A percentile compares a stretch with the other conserved stretches of the same genome.
Evolutionary conservation across 2,888 invertebrate species (phyloP).

Genomic region (Mythimna loreyi): DNA sequence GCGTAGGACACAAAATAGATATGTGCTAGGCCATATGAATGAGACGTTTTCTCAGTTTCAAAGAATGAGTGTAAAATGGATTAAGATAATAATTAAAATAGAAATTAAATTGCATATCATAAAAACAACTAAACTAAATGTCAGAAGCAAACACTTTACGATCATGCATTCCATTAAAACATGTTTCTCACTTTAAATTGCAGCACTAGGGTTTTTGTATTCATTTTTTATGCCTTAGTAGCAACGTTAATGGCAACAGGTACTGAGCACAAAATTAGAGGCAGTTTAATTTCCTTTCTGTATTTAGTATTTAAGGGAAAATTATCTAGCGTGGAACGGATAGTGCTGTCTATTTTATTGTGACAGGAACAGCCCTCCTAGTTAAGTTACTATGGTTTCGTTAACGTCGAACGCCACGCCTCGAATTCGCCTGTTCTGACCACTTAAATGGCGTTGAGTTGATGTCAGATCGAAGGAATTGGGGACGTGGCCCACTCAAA

Average conservation of each 20-base stretch:
- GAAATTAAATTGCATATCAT: background rate
- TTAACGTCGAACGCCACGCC: too few relatives aligned
- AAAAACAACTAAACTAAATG: background rate
- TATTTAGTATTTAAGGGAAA: slow-evolving; percentile 44
- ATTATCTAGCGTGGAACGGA: slow-evolving; percentile 22
- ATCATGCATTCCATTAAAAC: slow-evolving; percentile 20
- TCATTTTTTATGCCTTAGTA: slow-evolving; percentile 42
- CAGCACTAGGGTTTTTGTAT: slow-evolving; percentile 9
- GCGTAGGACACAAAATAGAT: too few relatives aligned
- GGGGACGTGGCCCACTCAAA: too few relatives aligned
- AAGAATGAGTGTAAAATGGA: too few relatives aligned
- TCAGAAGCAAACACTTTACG: background rate
- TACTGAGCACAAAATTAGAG: slow-evolving; percentile 29
- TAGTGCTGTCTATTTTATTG: slow-evolving; percentile 34
- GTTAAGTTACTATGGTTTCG: too few relatives aligned
- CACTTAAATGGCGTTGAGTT: too few relatives aligned
- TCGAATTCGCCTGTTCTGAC: too few relatives aligned
- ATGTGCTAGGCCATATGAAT: too few relatives aligned
- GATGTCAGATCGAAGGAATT: too few relatives aligned
- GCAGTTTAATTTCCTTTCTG: slow-evolving; percentile 56
- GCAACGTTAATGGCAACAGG: slow-evolving; percentile 20
- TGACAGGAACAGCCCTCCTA: too few relatives aligned
- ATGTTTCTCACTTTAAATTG: slow-evolving; percentile 21
- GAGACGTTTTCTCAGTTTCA: too few relatives aligned
- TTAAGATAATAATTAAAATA: background rate